phyloP scores from a whole-genome alignment of 2,888 invertebrate genomes.

The Platerodrilus igneus region DNA sequence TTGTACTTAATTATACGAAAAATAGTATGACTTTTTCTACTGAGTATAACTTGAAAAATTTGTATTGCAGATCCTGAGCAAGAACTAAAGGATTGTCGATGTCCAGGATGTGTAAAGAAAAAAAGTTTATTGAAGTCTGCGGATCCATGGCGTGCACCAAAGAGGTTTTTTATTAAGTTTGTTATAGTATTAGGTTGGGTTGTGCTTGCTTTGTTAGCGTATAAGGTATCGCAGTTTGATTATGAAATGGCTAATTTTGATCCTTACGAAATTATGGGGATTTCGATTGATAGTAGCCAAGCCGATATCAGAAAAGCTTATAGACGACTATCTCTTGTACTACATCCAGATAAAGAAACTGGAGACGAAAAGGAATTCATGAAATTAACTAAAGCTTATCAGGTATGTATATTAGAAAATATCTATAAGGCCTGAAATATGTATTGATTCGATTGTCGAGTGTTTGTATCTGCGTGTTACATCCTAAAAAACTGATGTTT shows the following conservation, averaged over 20 bases:
- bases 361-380: slow-evolving; percentile 97
- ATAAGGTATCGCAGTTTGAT: slow-evolving; percentile 94
- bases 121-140: slow-evolving; percentile 73
- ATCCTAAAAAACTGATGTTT: no score
- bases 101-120: slow-evolving; percentile 84
- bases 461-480: no score
- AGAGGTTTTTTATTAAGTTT: slow-evolving; percentile 73
- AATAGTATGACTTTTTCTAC: no score
- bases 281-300: slow-evolving; percentile 82
- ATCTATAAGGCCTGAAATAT: no score
- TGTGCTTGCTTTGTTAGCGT: slow-evolving; percentile 72
- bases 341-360: slow-evolving; percentile 97
- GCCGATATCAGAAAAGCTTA: slow-evolving; percentile 94
- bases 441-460: no score
- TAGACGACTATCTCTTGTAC: slow-evolving; percentile 83
- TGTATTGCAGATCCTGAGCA: slow-evolving; percentile 66
- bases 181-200: slow-evolving; percentile 80
- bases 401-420: no score
- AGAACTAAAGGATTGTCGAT: slow-evolving; percentile 77
- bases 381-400: slow-evolving; percentile 89
- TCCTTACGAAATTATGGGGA: slow-evolving; percentile 91
- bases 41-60: no score
- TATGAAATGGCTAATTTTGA: slow-evolving; percentile 99
- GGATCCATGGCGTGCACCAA: slow-evolving; percentile 84
- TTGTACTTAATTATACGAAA: no score